A percentile compares a stretch with the other conserved stretches of the same genome.
These are phyloP conservation scores for Rhodeus uyekii DNA, from an alignment of 2,797 vertebrate species.

Conservation along the genomic window DNA sequence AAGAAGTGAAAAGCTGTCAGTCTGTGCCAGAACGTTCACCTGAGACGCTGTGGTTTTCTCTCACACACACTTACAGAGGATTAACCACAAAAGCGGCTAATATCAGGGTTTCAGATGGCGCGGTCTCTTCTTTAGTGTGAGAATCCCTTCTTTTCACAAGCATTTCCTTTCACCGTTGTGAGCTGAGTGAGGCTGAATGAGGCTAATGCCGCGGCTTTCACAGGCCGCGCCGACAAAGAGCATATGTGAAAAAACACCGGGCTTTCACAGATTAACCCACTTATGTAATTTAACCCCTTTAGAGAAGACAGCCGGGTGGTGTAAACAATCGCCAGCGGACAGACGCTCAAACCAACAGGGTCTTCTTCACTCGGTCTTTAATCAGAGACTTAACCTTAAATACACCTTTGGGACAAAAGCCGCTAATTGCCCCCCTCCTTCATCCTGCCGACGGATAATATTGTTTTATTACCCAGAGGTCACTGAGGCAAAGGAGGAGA, in stretches of 20 bases:
- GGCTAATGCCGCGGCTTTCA: constrained; percentile 40
- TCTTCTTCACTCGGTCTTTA: constrained; percentile 50
- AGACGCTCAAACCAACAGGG: constrained; percentile 16
- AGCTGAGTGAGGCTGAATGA: constrained; percentile 50
- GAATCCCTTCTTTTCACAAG: constrained; percentile 55
- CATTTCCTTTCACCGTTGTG: constrained; percentile 52
- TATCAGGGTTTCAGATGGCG: constrained; percentile 62
- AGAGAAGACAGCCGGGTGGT: constrained; percentile 18
- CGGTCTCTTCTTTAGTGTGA: constrained; percentile 49
- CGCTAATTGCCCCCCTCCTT: constrained; percentile 72
- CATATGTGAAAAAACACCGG: constrained; percentile 26
- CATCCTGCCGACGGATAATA: constrained; percentile 73
- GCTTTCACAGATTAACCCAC: constrained; percentile 36
- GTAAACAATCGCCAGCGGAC: constrained; percentile 25
- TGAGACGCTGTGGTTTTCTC: constrained; percentile 51
- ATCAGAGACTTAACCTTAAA: constrained; percentile 57
- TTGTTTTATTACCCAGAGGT: constrained; percentile 71
- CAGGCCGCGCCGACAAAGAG: constrained; percentile 35
- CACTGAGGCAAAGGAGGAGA: constrained; percentile 68
- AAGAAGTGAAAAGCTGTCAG: neutral
- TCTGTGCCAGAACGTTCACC: constrained; percentile 42
- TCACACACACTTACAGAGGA: constrained; percentile 60
- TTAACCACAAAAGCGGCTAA: constrained; percentile 62
- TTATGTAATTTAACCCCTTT: constrained; percentile 40
- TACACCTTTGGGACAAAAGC: constrained; percentile 67